These are phyloP conservation scores for Microctenopoma lineatum DNA, from an alignment of 2,797 vertebrate species.

Conservation along the genomic window DNA sequence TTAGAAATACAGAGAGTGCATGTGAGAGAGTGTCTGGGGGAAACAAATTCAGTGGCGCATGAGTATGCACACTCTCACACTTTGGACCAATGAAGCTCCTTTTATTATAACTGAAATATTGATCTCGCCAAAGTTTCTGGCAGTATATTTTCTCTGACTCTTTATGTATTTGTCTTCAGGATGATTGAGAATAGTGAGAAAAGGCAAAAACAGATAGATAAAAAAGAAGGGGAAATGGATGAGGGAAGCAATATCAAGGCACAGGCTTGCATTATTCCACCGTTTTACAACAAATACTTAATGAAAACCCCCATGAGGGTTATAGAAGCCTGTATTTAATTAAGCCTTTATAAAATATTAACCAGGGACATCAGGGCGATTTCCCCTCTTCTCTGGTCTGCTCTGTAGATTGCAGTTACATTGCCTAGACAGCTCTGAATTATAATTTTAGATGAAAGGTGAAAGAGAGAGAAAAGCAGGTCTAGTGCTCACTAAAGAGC, in stretches of 20 bases:
- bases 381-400: constrained; percentile 72
- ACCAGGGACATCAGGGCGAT: constrained; percentile 73
- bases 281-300: constrained; percentile 86
- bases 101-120: constrained; percentile 86
- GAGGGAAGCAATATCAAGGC: constrained; percentile 77
- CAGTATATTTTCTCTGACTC: constrained; percentile 76
- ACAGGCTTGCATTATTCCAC: constrained; percentile 77
- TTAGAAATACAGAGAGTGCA: constrained; percentile 38
- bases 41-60: constrained; percentile 46
- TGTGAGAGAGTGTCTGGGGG: constrained; percentile 26
- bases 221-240: constrained; percentile 57
- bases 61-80: constrained; percentile 50
- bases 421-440: constrained; percentile 68
- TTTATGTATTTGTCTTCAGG: constrained; percentile 79
- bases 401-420: constrained; percentile 73
- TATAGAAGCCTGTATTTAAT: constrained; percentile 86
- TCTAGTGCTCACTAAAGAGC: constrained; percentile 68
- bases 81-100: constrained; percentile 69
- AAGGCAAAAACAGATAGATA: constrained; percentile 64
- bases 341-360: constrained; percentile 87
- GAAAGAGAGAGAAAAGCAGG: constrained; percentile 35
- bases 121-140: constrained; percentile 71
- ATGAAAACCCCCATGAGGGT: constrained; percentile 83
- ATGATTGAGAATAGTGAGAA: constrained; percentile 74
- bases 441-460: constrained; percentile 73